phyloP scores from a whole-genome alignment of 2,797 vertebrate species.

The Hypotaenidia okinawae region DNA sequence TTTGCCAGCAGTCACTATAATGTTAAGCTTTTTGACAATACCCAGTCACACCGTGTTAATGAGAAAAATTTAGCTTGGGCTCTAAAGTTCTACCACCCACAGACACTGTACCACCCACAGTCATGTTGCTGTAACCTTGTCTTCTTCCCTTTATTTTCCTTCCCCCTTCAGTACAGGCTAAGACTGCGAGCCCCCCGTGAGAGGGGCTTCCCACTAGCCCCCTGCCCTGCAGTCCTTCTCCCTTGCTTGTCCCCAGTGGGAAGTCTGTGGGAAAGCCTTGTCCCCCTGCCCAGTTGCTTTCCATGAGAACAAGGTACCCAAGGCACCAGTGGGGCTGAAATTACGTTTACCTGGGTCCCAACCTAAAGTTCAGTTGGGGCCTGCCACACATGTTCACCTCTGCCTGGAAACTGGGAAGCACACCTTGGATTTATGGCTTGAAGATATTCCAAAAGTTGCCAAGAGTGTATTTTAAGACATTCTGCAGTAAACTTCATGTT shows the following conservation, averaged over 20 bases:
- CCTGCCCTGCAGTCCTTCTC: neutral
- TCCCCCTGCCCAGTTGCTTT: neutral
- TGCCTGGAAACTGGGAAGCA: neutral
- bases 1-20: conserved; percentile 19
- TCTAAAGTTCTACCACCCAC: conserved; percentile 20
- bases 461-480: neutral
- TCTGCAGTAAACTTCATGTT: neutral
- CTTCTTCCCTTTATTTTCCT: conserved; percentile 21
- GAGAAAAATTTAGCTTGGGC: neutral
- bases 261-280: neutral
- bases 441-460: neutral
- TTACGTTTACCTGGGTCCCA: neutral
- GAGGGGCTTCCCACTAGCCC: rapidly evolving
- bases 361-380: neutral
- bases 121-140: neutral
- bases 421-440: neutral
- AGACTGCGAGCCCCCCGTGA: rapidly evolving
- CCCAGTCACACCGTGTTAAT: neutral
- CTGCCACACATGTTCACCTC: neutral
- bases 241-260: neutral
- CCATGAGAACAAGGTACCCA: neutral
- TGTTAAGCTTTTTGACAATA: conserved; percentile 31
- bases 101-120: neutral
- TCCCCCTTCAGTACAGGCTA: neutral
- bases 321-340: neutral